Base-by-base conservation (phyloP, 2,797 vertebrate genomes). In the Sebastes wilsoni region DNA sequence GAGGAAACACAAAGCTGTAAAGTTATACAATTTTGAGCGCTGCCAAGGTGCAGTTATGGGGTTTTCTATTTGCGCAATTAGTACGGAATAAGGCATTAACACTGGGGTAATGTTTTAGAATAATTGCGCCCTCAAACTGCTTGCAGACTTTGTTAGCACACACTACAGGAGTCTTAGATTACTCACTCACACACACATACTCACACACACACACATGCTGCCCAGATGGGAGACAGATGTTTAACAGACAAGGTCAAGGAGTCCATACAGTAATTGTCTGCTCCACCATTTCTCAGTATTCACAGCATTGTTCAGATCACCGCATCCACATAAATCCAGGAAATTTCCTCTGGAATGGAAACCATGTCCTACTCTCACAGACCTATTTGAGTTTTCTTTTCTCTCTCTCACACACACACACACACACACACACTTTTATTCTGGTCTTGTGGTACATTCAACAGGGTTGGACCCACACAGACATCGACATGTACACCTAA, bases 221-320 rank as follows among this genome's bases (percentile, higher is more conserved):
- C 89, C 82, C 95, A 96, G 91, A 95, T 96, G 94, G 92, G 79
- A 89, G 90, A 93, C 95, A 96, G 94, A 96, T 96, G 95, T 95
- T 91, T 86, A 81, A 88, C 72, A 89, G 89, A 82, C 84, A 72
- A 90, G 93, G 93, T 95, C 93, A 90, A 68, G 28, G 90, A 95
- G 95, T 96, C 84, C 93, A 91, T 86, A 49, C 80, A 83, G 84
- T 90, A 89, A 94, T 90, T 89, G 89, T 92, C 92, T 91, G 82
- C 87, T 80, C 82, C 74, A 73, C 77, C 59, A 65, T 90, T 90
- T 89, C 89, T 89, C 75, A 81, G 91, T 85, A 83, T 89, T 89
- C 86, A 28, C 78, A 10, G 80, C 84, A 81, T 87, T 92, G 84
- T 87, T 93, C 90, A 84, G 78, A 91, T 90, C 85, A 73, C 89